A percentile compares a stretch with the other conserved stretches of the same genome.
These are phyloP conservation scores for Spilosoma lubricipeda DNA, from an alignment of 2,888 invertebrate species.

Conservation along the genomic window DNA sequence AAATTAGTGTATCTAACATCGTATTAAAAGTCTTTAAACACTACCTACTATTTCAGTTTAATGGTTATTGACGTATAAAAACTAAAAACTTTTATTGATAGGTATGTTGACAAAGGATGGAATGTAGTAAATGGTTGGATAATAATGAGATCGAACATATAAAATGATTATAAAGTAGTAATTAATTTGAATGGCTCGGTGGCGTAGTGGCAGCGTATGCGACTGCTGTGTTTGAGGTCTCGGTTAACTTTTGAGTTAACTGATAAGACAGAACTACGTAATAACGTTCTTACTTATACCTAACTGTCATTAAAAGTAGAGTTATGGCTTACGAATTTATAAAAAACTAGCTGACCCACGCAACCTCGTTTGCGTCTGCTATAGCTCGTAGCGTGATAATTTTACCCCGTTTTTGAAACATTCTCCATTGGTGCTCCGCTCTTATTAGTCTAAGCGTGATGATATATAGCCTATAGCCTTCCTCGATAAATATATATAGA, in stretches of 20 bases:
- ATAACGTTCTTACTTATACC: not conserved
- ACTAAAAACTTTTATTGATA: not conserved
- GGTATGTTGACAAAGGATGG: not conserved
- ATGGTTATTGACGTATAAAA: not conserved
- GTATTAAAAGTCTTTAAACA: not conserved
- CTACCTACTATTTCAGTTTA: not conserved
- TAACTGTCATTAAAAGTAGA: not conserved
- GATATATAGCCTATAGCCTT: too few relatives aligned
- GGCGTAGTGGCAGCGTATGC: too few relatives aligned
- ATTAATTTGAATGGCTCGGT: too few relatives aligned
- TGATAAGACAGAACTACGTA: not conserved
- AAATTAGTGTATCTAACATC: not conserved
- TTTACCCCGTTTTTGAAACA: too few relatives aligned
- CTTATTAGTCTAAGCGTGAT: too few relatives aligned
- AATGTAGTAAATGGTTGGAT: not conserved
- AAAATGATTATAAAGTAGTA: conserved; percentile 20
- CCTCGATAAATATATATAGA: too few relatives aligned
- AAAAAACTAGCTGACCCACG: too few relatives aligned
- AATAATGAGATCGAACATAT: conserved; percentile 16
- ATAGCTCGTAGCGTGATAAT: too few relatives aligned
- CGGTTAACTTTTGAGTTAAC: too few relatives aligned
- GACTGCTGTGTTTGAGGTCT: too few relatives aligned
- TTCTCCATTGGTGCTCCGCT: too few relatives aligned
- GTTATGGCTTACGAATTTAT: not conserved
- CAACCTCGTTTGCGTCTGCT: too few relatives aligned